Conservation (phyloP, 2,113 vertebrate species). For the Dromaius novaehollandiae region DNA sequence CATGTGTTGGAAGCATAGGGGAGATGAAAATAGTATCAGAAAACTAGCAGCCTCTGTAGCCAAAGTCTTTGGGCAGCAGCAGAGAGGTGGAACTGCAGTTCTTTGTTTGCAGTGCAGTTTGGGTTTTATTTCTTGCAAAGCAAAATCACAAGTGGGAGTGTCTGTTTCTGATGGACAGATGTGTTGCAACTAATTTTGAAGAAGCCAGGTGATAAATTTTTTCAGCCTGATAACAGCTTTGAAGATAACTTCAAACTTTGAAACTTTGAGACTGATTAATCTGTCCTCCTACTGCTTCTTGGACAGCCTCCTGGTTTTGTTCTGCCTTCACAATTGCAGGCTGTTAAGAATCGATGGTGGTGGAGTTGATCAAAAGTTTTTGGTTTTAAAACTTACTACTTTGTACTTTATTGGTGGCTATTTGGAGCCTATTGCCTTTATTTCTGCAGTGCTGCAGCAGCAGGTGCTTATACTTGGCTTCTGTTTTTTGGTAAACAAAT, state of each 20-base stretch:
- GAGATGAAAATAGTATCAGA: conserved; percentile 15
- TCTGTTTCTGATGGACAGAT: conserved; percentile 33
- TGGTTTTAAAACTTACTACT: background rate
- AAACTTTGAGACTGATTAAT: background rate
- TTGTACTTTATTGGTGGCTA: background rate
- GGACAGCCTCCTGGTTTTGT: background rate
- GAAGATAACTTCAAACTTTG: background rate
- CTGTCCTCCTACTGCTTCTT: background rate
- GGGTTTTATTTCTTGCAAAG: conserved; percentile 47
- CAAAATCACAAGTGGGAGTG: conserved; percentile 3
- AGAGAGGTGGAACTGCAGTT: background rate
- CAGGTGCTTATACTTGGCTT: background rate
- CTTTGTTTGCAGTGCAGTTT: conserved; percentile 27
- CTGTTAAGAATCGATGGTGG: background rate
- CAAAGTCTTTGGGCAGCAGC: background rate
- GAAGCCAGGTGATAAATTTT: background rate
- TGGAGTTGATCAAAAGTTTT: background rate
- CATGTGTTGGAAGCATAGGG: background rate
- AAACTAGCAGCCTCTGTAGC: background rate
- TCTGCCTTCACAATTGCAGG: background rate
- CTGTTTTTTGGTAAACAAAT: background rate
- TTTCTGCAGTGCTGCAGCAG: background rate
- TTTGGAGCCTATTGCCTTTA: background rate
- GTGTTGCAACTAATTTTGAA: conserved; percentile 15
- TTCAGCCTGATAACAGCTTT: conserved; percentile 9